phyloP scores from a whole-genome alignment of 2,113 vertebrate species.

The Xenopus borealis region DNA sequence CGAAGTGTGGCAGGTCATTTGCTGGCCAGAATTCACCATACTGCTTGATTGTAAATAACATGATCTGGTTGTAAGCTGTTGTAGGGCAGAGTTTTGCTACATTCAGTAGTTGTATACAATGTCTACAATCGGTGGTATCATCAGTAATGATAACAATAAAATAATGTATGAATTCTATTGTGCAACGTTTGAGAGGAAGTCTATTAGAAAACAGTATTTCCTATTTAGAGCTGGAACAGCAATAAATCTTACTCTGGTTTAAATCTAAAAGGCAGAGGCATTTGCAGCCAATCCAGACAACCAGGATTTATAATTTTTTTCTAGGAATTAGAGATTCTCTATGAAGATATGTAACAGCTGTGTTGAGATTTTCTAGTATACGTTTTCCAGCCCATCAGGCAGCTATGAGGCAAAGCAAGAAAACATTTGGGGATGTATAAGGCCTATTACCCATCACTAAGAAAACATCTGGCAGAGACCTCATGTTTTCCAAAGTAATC shows the following conservation, averaged over 20 bases:
- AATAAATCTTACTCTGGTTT: slow-evolving; percentile 40
- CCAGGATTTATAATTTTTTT: slow-evolving; percentile 39
- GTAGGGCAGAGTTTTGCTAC: no score
- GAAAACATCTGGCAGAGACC: slow-evolving; percentile 45
- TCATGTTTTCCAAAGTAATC: slow-evolving; percentile 47
- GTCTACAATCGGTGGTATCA: no score
- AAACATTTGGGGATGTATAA: slow-evolving; percentile 45
- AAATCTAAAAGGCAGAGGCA: slow-evolving; percentile 29
- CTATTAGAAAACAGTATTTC: neutral
- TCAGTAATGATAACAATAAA: no score
- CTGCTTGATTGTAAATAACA: no score
- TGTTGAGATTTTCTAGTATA: slow-evolving; percentile 45
- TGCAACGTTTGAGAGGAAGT: no score
- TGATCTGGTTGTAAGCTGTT: no score
- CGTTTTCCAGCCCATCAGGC: slow-evolving; percentile 44
- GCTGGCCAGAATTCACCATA: no score
- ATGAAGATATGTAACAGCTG: slow-evolving; percentile 44
- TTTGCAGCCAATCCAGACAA: slow-evolving; percentile 15
- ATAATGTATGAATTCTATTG: no score
- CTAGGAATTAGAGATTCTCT: slow-evolving; percentile 27
- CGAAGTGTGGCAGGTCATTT: no score
- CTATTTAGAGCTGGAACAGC: neutral
- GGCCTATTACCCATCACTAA: slow-evolving; percentile 46
- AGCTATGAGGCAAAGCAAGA: slow-evolving; percentile 44
- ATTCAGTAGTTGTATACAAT: no score